phyloP scores from a whole-genome alignment of 2,888 invertebrate species.

The Octonoba sinensis region DNA sequence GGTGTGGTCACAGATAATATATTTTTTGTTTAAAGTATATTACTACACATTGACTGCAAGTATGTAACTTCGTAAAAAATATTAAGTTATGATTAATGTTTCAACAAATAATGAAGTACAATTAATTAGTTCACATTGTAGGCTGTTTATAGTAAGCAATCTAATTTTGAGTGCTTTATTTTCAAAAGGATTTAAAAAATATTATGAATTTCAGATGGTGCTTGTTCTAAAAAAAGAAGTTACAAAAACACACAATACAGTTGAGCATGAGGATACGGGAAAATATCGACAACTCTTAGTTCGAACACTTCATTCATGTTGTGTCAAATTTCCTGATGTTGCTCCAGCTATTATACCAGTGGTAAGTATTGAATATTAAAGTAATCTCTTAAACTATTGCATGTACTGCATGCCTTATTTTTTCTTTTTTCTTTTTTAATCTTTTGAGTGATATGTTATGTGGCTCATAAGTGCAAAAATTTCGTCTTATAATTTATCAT shows the following conservation, averaged over 20 bases:
- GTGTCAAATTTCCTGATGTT: constrained; percentile 79
- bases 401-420: not conserved
- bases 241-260: constrained; percentile 85
- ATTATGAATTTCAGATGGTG: constrained; percentile 77
- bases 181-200: not conserved
- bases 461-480: too few relatives aligned
- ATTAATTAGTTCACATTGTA: not conserved
- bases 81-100: too few relatives aligned
- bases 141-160: too few relatives aligned
- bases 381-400: not conserved
- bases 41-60: too few relatives aligned
- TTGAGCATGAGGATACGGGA: constrained; percentile 93
- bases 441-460: not conserved
- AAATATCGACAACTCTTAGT: constrained; percentile 96
- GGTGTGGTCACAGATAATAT: not conserved
- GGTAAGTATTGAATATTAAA: constrained; percentile 67
- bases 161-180: not conserved
- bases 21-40: not conserved
- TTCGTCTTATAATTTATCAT: too few relatives aligned
- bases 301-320: constrained; percentile 91
- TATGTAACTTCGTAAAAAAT: too few relatives aligned
- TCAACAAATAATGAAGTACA: not conserved
- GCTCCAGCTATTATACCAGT: constrained; percentile 88
- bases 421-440: not conserved
- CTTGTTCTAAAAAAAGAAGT: constrained; percentile 92